These are phyloP conservation scores for Tetraneura akinire DNA, from an alignment of 1,140 invertebrate species.

Conservation along the genomic window DNA sequence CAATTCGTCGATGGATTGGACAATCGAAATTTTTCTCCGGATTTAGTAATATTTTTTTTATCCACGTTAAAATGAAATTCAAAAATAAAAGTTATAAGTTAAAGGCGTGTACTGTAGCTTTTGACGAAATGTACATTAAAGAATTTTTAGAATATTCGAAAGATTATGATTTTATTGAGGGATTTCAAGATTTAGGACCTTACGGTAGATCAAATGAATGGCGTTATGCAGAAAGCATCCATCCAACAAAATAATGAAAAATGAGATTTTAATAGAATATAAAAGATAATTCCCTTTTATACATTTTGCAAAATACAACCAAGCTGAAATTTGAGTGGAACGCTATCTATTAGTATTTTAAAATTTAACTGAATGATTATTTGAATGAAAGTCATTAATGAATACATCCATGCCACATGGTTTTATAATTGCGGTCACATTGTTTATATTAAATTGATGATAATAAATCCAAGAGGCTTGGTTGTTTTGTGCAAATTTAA, in stretches of 20 bases:
- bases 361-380: slow-evolving; percentile 19
- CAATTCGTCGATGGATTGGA: too few relatives aligned
- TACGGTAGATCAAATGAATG: too few relatives aligned
- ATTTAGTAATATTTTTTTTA: too few relatives aligned
- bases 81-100: too few relatives aligned
- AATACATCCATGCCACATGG: not conserved
- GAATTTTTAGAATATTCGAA: too few relatives aligned
- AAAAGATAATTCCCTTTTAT: not conserved
- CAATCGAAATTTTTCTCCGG: too few relatives aligned
- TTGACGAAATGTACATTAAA: too few relatives aligned
- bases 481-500: not conserved
- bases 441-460: too few relatives aligned
- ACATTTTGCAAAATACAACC: slow-evolving; percentile 7
- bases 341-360: slow-evolving; percentile 15
- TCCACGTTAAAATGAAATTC: too few relatives aligned
- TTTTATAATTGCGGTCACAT: not conserved
- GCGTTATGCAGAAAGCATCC: slow-evolving; percentile 1
- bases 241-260: not conserved
- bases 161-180: too few relatives aligned
- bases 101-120: too few relatives aligned
- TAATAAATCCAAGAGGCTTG: slow-evolving; percentile 1
- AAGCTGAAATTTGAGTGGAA: not conserved
- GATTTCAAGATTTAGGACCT: too few relatives aligned
- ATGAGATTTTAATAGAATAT: not conserved
- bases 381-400: not conserved